Base-by-base conservation (phyloP, 2,113 vertebrate species). In the Salvator merianae region DNA sequence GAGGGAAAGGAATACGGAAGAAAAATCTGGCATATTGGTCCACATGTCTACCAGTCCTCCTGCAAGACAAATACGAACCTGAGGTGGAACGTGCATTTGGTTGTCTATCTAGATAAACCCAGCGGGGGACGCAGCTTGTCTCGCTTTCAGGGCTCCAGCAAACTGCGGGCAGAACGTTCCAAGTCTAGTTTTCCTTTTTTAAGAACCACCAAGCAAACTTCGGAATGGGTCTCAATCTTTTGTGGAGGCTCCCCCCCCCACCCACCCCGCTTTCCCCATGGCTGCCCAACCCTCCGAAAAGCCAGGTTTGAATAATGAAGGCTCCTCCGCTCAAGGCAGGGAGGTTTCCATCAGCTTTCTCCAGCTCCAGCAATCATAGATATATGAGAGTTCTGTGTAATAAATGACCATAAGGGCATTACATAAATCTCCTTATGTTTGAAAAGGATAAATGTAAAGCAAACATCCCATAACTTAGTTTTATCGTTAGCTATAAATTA, bases 361-460 rank as follows among this genome's bases (percentile, higher is more conserved):
- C 66, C 66, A 32, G 66, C 66, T 78, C 5, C 4, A n/a, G 75
- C 71, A 71, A 84, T 78, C 75, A 63, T 47, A 71, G 53, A 78
- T 84, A 84, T 62, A 78, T 8, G 65, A 59, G 63, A 66, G 55
- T 28, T 55, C 47, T 69, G 73, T 4, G 65, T 70, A 84, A 84
- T 71, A 71, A 84, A 78, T 84, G 83, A 43, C 83, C 83, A 70
- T 78, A 77, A 4, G 66, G 66, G 47, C 83, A 71, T 70, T 40
- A 32, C 66, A 78, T 84, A 78, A 84, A 84, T 84, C 83, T 84
- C 53, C 18, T 70, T 69, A 9, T 43, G 83, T 78, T 71, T 71
- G 75, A 71, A 84, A 84, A 70, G 83, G 66, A 84, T 59, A 84
- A 84, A 84, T 78, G 75, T 70, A 84, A 78, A 77, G 66, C 83